Evolutionary conservation across 2,113 vertebrate species (phyloP), one percentile per base, ranked within the genome.

Genomic region (Sitta europaea): DNA sequence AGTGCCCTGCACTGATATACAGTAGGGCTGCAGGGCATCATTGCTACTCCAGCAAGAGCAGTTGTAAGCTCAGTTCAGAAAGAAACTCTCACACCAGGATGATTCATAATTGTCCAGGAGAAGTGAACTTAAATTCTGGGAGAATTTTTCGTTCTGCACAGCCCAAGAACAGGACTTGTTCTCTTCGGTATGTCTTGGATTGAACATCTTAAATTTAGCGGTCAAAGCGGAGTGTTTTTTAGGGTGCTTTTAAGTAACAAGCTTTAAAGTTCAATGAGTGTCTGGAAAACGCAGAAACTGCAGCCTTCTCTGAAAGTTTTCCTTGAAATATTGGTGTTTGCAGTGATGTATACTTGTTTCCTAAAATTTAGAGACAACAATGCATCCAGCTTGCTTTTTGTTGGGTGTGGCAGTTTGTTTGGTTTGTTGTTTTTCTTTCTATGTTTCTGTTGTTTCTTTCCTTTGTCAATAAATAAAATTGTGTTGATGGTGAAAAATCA

Each of bases 401-500:
- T 67, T 33, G n/a, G 10, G 4, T 51, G 5, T n/a, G 23, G 12
- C 11, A 42, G 5, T 50, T 65, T 23, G 21, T 24, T 51, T n/a
- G 12, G 21, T 24, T 62, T 57, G 35, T 66, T 15, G 3, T 1
- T 8, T 33, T 43, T 33, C 23, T 11, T 21, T 6, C 10, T 7
- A 8, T 50, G 1, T 2, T 55, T 42, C 36, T 28, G 15, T 29
- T 24, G 0, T 1, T 4, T 28, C 45, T 36, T 38, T 24, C 2
- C 7, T 58, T 71, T 16, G 9, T 88, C 16, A 15, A 31, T 15
- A 87, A 57, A 11, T 66, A 27, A 59, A 68, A 40, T 27, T 8
- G 2, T 59, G 68, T 73, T 53, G 22, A 38, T 47, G 24, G 19
- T 61, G 5, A 42, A 45, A 54, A 68, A n/a, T 71, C 6, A 38